Conservation (phyloP, 2,113 vertebrate species). For the Coptodon rendalli region DNA sequence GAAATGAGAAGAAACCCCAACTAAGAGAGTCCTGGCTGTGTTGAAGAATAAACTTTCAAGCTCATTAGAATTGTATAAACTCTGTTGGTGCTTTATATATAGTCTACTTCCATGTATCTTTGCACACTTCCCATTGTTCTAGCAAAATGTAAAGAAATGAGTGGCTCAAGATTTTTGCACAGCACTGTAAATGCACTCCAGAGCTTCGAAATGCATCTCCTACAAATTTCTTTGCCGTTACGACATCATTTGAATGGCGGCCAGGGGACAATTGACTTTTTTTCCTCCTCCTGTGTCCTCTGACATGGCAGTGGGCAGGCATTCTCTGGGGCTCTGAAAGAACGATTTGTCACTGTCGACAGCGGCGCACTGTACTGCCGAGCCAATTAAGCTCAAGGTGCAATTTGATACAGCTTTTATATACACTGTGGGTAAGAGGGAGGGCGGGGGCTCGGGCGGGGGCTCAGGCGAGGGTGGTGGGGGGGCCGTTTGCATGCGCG, state of each 20-base stretch:
- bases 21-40: neutral
- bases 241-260: constrained; percentile 53
- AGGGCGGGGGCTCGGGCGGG: constrained; percentile 9
- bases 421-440: constrained; percentile 61
- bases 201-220: constrained; percentile 21
- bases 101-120: neutral
- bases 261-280: constrained; percentile 70
- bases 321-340: constrained; percentile 65
- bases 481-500: neutral
- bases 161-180: neutral
- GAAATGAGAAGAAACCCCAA: neutral
- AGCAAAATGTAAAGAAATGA: neutral
- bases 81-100: neutral
- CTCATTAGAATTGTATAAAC: neutral
- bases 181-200: constrained; percentile 47
- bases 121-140: neutral
- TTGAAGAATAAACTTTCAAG: neutral
- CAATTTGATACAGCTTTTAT: constrained; percentile 74
- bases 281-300: constrained; percentile 52
- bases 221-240: constrained; percentile 60
- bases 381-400: constrained; percentile 73
- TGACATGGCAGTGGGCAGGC: constrained; percentile 58
- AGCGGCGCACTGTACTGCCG: constrained; percentile 65
- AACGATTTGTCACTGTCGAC: constrained; percentile 73
- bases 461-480: neutral